phyloP scores from a whole-genome alignment of 92 coral and sea anemone species.

The Meandrina meandrites region DNA sequence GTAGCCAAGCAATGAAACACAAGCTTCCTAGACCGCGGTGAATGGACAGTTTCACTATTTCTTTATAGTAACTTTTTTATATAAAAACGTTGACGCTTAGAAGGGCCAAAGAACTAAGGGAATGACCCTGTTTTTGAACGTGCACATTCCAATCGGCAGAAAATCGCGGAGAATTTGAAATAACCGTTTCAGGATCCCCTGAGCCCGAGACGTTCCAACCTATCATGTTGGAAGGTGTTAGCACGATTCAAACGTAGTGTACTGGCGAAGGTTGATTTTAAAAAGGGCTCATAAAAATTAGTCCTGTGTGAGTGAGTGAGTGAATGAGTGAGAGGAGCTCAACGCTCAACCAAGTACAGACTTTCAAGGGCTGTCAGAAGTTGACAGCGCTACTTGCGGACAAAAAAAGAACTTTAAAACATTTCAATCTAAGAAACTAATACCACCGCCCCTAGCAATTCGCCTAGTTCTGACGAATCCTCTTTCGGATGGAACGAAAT shows the following conservation, averaged over 20 bases:
- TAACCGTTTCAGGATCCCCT: constrained; percentile 16
- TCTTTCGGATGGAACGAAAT: constrained; percentile 5
- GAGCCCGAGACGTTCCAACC: background rate
- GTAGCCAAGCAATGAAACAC: too few species aligned
- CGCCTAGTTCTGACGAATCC: constrained; percentile 8
- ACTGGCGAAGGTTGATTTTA: too few species aligned
- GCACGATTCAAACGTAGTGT: constrained; percentile 57
- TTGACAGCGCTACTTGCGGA: background rate
- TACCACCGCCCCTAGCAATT: background rate
- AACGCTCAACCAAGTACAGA: background rate
- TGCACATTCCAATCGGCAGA: too few species aligned
- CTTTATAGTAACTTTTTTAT: too few species aligned
- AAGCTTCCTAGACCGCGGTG: too few species aligned
- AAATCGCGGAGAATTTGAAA: too few species aligned
- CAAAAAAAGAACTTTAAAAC: background rate
- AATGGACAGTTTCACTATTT: too few species aligned
- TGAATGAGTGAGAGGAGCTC: constrained; percentile 28
- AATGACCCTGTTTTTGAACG: too few species aligned
- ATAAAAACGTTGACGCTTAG: too few species aligned
- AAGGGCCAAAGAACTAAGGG: too few species aligned
- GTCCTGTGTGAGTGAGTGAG: constrained; percentile 65
- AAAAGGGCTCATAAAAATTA: constrained; percentile 59
- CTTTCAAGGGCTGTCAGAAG: background rate
- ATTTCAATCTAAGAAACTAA: background rate
- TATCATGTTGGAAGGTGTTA: constrained; percentile 37